Evolutionary conservation across 1,140 invertebrate species (phyloP), one percentile per base, ranked within the genome.

Genomic region (Vanessa tameamea): DNA sequence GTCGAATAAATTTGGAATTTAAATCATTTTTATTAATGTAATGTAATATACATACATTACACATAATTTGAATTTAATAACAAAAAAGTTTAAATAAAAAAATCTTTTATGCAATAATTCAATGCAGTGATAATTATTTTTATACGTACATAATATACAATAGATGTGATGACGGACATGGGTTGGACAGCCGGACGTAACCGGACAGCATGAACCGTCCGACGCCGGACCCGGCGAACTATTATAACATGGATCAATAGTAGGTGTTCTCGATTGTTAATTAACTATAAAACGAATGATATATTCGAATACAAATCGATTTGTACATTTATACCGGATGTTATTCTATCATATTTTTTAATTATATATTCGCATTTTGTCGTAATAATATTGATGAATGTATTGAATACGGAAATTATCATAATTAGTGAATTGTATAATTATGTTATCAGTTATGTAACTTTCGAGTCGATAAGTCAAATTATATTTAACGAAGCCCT

Each of bases 151-250:
- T 53, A 16, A 68, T 51, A 57, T 48, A 70, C 53, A 69, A 69
- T 73, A 47, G 68, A 64, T 31, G 53, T 51, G n/a, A 65, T 80
- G 78, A 80, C 64, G 63, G 76, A 76, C 79, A 70, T 71, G 79
- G 79, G 76, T 75, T 84, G 80, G 82, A 77, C 77, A 75, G 75
- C 74, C 77, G 74, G 81, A 80, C 80, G 59, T 75, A 71, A 82
- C 84, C 82, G 82, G 78, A 72, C 82, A 79, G 78, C 81, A 72
- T 23, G 20, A 47, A 69, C 65, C 82, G 81, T 79, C 83, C 83
- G 84, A 80, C 81, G 85, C 87, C 88, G 78, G 76, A 68, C 79
- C 79, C 72, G 47, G 16, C 70, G 61, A 59, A 69, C 53, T 59
- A 74, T 78, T 71, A 74, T 57, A 63, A 63, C 31, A 74, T 37